phyloP scores from a whole-genome alignment of 2,888 invertebrate species.

The Drosophila hamatofila region DNA sequence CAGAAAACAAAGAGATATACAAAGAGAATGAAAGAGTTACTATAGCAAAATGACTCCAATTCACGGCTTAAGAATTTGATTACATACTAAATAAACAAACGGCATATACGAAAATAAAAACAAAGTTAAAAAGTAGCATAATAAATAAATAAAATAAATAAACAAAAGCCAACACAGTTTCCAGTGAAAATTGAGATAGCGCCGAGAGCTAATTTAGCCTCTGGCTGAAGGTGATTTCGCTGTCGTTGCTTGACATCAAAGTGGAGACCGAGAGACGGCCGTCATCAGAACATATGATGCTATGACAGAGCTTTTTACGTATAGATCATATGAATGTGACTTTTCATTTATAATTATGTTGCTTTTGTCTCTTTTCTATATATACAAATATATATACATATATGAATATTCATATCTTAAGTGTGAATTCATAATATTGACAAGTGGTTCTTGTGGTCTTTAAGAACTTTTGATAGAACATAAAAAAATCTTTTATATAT shows the following conservation, averaged over 20 bases:
- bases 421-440: constrained; percentile 26
- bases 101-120: not conserved
- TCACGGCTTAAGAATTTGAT: constrained; percentile 2
- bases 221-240: constrained; percentile 64
- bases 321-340: constrained; percentile 24
- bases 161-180: constrained; percentile 22
- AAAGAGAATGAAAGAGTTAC: constrained; percentile 6
- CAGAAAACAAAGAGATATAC: not conserved
- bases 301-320: constrained; percentile 41
- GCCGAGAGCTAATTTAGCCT: constrained; percentile 56
- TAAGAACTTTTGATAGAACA: constrained; percentile 8
- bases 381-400: constrained; percentile 10
- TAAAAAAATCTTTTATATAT: not conserved
- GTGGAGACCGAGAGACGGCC: constrained; percentile 39
- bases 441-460: not conserved
- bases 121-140: constrained; percentile 1
- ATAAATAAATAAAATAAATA: constrained; percentile 11
- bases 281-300: constrained; percentile 38
- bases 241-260: constrained; percentile 38
- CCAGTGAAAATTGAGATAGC: constrained; percentile 52
- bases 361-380: constrained; percentile 22
- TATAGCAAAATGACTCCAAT: not conserved
- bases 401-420: too few relatives aligned
- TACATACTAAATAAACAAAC: constrained; percentile 9
- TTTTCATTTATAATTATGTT: constrained; percentile 26